Base-by-base conservation (phyloP, 2,797 vertebrate species). In the Scomberomorus guttatus region DNA sequence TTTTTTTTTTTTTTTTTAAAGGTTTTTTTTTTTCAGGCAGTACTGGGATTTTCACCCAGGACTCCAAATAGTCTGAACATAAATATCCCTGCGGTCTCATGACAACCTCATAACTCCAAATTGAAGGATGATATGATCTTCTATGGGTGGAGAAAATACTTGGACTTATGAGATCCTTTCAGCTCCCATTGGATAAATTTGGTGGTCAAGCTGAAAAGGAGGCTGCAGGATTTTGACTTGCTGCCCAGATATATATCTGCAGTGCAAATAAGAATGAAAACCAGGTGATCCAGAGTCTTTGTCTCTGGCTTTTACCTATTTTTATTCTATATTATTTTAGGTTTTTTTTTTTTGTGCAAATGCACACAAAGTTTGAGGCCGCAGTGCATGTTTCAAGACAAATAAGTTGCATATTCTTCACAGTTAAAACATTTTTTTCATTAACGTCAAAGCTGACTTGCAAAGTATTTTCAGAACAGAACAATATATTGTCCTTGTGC, bases 41-140 rank as follows among this genome's bases (percentile, higher is more conserved):
- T 2, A 0, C 20, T 54, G 61, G 72, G 84, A 63, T 86, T 82
- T 87, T 69, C 64, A 51, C 69, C 66, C 77, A 29, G 27, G 27
- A 79, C 76, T 69, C 85, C 84, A 71, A 66, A 77, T 29, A 20
- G 58, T 77, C 25, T 18, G 39, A 79, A 81, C 87, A 84, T 85
- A 86, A 90, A 90, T 75, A 87, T 81, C 87, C 74, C 85, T 1
- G 68, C 63, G n/a, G 86, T 92, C 89, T 87, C 86, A 87, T 77
- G 86, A 88, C 85, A 77, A 73, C 54, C 89, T 89, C 89, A 90
- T 89, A 88, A 90, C 84, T 85, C 79, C 74, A 89, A 77, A 86
- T 86, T 77, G 86, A 85, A 81, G 87, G 86, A 86, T 89, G 86
- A 89, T 89, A 65, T 69, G 81, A 88, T 89, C 85, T 85, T 75